Evolutionary conservation across 1,140 invertebrate species (phyloP).

Genomic region (Wiebesia pumilae): DNA sequence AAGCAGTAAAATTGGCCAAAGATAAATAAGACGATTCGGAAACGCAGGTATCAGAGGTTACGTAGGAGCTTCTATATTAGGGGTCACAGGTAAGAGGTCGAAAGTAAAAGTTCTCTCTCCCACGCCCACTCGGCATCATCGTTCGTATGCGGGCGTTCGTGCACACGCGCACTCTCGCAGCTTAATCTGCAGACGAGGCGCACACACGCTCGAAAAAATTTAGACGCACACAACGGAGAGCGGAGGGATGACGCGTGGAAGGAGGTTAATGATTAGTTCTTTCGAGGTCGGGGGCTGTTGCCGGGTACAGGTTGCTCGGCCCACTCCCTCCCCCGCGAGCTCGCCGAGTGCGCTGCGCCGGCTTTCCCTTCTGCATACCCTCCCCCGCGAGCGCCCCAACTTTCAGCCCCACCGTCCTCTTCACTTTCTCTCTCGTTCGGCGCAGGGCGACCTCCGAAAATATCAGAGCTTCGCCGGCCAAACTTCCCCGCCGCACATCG

Average conservation of each 20-base stretch:
- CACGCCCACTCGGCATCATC: not conserved
- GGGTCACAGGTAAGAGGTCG: slow-evolving; percentile 35
- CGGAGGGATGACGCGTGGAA: slow-evolving; percentile 54
- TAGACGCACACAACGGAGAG: slow-evolving; percentile 9
- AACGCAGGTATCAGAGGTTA: not conserved
- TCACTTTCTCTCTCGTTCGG: slow-evolving; percentile 18
- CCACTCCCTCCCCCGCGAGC: slow-evolving; percentile 47
- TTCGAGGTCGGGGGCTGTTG: slow-evolving; percentile 71
- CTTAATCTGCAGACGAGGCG: not conserved
- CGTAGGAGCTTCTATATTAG: too few relatives aligned
- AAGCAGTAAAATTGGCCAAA: not conserved
- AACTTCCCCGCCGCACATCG: too few relatives aligned
- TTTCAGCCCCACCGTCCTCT: not conserved
- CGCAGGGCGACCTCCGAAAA: slow-evolving; percentile 3
- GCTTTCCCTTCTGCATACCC: slow-evolving; percentile 18
- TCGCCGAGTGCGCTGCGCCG: slow-evolving; percentile 1
- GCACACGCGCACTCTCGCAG: not conserved
- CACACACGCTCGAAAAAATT: not conserved
- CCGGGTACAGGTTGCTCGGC: slow-evolving; percentile 69
- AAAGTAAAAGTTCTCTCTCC: slow-evolving; percentile 29
- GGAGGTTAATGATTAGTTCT: slow-evolving; percentile 72
- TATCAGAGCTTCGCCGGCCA: not conserved
- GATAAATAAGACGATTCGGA: slow-evolving; percentile 12
- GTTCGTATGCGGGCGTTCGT: too few relatives aligned
- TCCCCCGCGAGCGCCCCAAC: not conserved